Evolutionary conservation across 1,140 invertebrate genomes (phyloP).

Genomic region (Eubasilissa regina): DNA sequence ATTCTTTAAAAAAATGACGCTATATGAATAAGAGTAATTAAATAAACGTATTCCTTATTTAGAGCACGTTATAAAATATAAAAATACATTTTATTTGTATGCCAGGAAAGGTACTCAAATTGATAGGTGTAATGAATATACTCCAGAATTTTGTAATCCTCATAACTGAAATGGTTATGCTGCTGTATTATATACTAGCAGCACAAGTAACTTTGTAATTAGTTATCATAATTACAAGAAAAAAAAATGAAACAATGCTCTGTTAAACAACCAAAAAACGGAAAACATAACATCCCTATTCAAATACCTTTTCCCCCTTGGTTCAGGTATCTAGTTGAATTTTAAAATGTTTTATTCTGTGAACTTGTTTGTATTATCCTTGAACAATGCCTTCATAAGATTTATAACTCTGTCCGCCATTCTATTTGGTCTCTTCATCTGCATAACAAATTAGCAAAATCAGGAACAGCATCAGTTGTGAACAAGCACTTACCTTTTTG

Average conservation of each 20-base stretch:
- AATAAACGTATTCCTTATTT: too few relatives aligned
- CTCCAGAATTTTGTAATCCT: too few relatives aligned
- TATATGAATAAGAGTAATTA: too few relatives aligned
- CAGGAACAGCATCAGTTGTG: background rate
- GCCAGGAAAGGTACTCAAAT: too few relatives aligned
- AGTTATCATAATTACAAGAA: background rate
- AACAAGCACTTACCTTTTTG: background rate
- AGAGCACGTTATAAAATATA: too few relatives aligned
- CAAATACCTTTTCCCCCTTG: background rate
- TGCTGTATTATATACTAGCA: too few relatives aligned
- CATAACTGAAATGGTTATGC: too few relatives aligned
- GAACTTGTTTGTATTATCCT: background rate
- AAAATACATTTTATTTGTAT: too few relatives aligned
- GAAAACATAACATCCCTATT: background rate
- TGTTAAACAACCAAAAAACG: background rate
- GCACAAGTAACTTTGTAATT: too few relatives aligned
- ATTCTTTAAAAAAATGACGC: too few relatives aligned
- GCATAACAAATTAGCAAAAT: slow-evolving; percentile 14
- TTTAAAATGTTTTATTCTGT: background rate
- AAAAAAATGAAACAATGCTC: background rate
- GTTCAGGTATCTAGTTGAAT: too few relatives aligned
- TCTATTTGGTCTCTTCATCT: slow-evolving; percentile 22
- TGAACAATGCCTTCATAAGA: background rate
- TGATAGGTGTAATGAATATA: too few relatives aligned
- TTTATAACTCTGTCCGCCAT: slow-evolving; percentile 4